phyloP scores from a whole-genome alignment of 2,888 invertebrate species.

The Plagodis pulveraria region DNA sequence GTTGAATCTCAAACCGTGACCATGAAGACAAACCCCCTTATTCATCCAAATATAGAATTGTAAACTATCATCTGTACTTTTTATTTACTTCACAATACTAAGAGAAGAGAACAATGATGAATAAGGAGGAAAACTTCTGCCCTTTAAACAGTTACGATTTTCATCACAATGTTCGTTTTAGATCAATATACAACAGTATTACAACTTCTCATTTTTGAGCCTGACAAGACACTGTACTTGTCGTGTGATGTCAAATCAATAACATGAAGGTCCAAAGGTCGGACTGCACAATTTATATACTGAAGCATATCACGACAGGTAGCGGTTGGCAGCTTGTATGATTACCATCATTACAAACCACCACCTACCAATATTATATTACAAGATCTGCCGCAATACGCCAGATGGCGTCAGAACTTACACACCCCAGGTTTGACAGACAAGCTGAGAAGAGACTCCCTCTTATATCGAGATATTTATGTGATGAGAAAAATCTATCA shows the following conservation, averaged over 20 bases:
- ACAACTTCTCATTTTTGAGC: slow-evolving; percentile 14
- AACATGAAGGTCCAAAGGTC: slow-evolving; percentile 11
- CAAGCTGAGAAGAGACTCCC: slow-evolving; percentile 11
- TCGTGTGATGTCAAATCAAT: slow-evolving; percentile 17
- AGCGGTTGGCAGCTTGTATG: slow-evolving; percentile 1
- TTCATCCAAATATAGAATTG: too few species aligned
- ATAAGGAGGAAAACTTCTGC: slow-evolving; percentile 5
- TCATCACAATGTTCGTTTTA: slow-evolving; percentile 15
- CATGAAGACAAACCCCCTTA: not conserved
- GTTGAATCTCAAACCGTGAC: not conserved
- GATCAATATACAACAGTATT: slow-evolving; percentile 22
- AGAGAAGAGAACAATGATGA: too few species aligned
- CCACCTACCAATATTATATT: slow-evolving; percentile 6
- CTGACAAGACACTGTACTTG: slow-evolving; percentile 7
- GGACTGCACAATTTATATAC: not conserved
- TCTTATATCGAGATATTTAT: not conserved
- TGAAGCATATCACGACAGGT: not conserved
- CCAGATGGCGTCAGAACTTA: not conserved
- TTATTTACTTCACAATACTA: too few species aligned
- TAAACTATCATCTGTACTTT: too few species aligned
- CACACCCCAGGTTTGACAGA: slow-evolving; percentile 6
- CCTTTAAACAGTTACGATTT: slow-evolving; percentile 15
- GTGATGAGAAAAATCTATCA: not conserved
- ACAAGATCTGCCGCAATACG: slow-evolving; percentile 4
- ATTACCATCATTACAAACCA: not conserved